Conservation (phyloP, 2,113 vertebrate genomes). For the Pedetes capensis region DNA sequence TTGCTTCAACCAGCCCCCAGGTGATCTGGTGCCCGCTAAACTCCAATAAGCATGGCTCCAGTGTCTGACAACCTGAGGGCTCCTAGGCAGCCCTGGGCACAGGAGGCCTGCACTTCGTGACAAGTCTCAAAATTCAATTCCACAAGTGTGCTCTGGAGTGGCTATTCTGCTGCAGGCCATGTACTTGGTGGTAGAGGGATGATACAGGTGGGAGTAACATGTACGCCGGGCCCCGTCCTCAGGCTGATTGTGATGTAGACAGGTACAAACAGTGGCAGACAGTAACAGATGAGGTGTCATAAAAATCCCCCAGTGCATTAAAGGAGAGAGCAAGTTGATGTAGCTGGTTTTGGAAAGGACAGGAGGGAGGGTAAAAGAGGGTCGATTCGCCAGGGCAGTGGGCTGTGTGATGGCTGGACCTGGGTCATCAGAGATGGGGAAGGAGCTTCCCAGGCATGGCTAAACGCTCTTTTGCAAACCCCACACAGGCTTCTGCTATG, state of each 20-base stretch:
- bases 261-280: neutral
- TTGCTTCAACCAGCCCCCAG: neutral
- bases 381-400: accelerated
- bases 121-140: neutral
- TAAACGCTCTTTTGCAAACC: neutral
- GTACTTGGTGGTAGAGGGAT: neutral
- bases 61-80: neutral
- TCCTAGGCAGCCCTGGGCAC: neutral
- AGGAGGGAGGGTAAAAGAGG: neutral
- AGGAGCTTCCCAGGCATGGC: neutral
- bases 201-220: neutral
- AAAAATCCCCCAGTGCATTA: neutral
- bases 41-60: neutral
- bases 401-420: neutral
- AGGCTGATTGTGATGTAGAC: neutral
- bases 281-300: neutral
- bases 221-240: neutral
- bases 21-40: neutral
- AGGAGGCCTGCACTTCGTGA: neutral
- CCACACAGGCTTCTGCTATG: neutral
- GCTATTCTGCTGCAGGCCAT: neutral
- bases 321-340: neutral
- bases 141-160: neutral
- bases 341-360: accelerated
- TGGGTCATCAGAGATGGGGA: neutral